phyloP scores from a whole-genome alignment of 2,113 vertebrate genomes.

The Malurus cyaneus region DNA sequence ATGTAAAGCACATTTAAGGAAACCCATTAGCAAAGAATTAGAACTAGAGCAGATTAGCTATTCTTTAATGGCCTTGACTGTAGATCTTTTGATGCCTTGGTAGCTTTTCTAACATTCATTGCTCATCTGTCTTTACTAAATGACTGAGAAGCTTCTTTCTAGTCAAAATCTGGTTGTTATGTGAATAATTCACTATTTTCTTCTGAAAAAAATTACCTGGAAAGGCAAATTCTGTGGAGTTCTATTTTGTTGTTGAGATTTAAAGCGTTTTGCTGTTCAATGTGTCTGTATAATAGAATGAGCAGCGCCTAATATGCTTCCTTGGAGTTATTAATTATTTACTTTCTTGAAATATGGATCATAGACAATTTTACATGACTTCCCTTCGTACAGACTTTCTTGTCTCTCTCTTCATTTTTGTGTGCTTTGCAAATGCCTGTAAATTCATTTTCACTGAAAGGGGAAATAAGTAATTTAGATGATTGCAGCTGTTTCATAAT shows the following conservation, averaged over 20 bases:
- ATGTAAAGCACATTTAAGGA: constrained; percentile 65
- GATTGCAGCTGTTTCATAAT: constrained; percentile 51
- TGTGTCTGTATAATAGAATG: constrained; percentile 32
- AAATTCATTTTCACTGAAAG: constrained; percentile 35
- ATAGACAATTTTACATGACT: constrained; percentile 43
- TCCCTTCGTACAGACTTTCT: constrained; percentile 39
- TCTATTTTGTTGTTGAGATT: constrained; percentile 38
- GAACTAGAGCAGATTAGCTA: constrained; percentile 62
- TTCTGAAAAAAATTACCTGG: constrained; percentile 32
- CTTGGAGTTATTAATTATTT: constrained; percentile 62
- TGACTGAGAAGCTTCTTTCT: constrained; percentile 46
- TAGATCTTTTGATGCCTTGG: constrained; percentile 56
- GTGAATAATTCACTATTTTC: constrained; percentile 24
- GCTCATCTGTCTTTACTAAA: constrained; percentile 58
- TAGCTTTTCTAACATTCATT: constrained; percentile 52
- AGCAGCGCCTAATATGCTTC: constrained; percentile 48
- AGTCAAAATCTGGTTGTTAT: constrained; percentile 1
- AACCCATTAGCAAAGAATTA: constrained; percentile 65
- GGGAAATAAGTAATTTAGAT: constrained; percentile 51
- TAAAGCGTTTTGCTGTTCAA: constrained; percentile 28
- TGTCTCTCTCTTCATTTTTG: constrained; percentile 38
- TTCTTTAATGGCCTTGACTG: constrained; percentile 61
- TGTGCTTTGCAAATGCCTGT: constrained; percentile 30
- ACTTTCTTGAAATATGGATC: constrained; percentile 54
- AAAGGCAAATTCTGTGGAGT: constrained; percentile 33